Percentiles rank a stretch among this genome's conserved stretches.
Conservation (phyloP, 2,888 invertebrate species). For the Clusia tigrina region DNA sequence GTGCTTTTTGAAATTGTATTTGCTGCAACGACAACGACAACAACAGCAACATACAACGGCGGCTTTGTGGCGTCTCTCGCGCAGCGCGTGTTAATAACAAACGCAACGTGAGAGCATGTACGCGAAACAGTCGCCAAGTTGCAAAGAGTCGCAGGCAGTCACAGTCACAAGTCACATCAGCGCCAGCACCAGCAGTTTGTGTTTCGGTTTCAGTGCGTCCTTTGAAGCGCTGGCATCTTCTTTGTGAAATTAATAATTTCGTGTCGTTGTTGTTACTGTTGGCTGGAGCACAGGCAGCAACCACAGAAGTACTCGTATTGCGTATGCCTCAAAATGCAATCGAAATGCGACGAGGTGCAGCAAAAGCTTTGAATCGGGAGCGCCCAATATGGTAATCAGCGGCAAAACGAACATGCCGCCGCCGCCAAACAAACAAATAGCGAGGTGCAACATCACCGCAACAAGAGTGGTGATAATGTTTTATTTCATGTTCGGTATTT, state of each 20-base stretch:
- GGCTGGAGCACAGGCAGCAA: conserved; percentile 19
- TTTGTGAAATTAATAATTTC: conserved; percentile 39
- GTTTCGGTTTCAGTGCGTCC: conserved; percentile 14
- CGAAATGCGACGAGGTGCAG: conserved; percentile 23
- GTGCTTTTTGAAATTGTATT: background rate
- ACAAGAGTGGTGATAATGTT: conserved; percentile 35
- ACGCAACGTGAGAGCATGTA: conserved; percentile 44
- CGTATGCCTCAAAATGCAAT: background rate
- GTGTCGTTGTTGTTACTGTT: conserved; percentile 33
- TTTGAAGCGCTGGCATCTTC: conserved; percentile 28
- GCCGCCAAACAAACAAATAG: background rate
- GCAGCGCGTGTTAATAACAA: conserved; percentile 42
- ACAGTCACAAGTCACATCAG: conserved; percentile 4
- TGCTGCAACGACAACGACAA: conserved; percentile 2
- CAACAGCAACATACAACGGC: conserved; percentile 23
- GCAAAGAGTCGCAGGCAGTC: conserved; percentile 32
- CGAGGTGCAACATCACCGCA: conserved; percentile 10
- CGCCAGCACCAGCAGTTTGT: background rate
- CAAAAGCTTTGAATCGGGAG: conserved; percentile 34
- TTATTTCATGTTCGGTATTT: conserved; percentile 17
- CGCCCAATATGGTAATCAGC: conserved; percentile 36
- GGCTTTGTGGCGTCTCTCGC: conserved; percentile 41
- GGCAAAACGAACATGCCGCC: conserved; percentile 28
- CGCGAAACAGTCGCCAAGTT: conserved; percentile 32
- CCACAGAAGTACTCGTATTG: background rate